Conservation (phyloP, 1,140 invertebrate genomes). For the Drosophila pectinifera region DNA sequence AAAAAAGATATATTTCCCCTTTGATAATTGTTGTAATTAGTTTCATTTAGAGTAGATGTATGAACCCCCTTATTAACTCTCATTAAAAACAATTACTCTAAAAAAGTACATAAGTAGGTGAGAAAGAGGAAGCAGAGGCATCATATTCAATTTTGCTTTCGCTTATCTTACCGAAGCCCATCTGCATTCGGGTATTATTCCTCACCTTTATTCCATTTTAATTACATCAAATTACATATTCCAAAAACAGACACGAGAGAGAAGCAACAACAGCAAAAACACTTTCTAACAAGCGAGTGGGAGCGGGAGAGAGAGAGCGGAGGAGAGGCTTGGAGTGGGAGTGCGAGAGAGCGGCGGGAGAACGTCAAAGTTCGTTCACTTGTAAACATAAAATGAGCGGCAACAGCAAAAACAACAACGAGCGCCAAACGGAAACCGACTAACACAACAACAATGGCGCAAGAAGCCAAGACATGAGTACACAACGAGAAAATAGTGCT, state of each 20-base stretch:
- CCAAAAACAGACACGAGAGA: constrained; percentile 41
- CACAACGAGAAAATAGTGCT: background rate
- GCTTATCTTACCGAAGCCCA: constrained; percentile 52
- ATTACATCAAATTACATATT: constrained; percentile 74
- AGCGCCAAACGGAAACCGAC: constrained; percentile 48
- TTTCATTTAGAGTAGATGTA: background rate
- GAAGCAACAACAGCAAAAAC: constrained; percentile 60
- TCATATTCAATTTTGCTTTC: constrained; percentile 70
- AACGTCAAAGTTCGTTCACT: constrained; percentile 80
- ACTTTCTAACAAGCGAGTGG: constrained; percentile 60
- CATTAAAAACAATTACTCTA: constrained; percentile 43
- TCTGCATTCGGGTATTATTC: constrained; percentile 39
- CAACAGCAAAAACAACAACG: constrained; percentile 38
- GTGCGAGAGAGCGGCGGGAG: constrained; percentile 14
- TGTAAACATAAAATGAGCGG: constrained; percentile 77
- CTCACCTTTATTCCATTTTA: constrained; percentile 60
- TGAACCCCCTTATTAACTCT: constrained; percentile 27
- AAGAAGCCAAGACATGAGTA: constrained; percentile 22
- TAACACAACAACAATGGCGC: constrained; percentile 66
- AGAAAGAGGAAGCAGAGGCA: constrained; percentile 11
- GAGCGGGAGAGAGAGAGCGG: constrained; percentile 2
- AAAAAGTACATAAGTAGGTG: background rate
- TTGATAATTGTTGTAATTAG: background rate
- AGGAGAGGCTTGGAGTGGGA: background rate
- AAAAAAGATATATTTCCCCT: background rate